Evolutionary conservation across 2,113 vertebrate genomes (phyloP), one percentile per base, ranked within the genome.

Genomic region (Podiceps cristatus): DNA sequence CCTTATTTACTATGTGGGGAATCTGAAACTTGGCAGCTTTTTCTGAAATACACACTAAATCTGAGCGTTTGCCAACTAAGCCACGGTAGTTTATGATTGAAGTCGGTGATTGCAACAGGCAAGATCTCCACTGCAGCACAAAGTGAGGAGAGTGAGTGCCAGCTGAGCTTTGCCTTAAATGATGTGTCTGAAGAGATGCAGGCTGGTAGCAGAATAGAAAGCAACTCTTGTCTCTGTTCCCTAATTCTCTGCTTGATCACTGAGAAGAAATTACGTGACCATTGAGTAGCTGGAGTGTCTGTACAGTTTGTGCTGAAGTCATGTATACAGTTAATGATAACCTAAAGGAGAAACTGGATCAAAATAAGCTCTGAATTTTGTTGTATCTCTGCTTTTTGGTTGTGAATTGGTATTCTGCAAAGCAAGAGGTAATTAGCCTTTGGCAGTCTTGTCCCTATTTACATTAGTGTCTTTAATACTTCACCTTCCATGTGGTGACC

Each of bases 401-500:
- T 91, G 25, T 13, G 3, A 50, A 1, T 15, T 42, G 29, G 3
- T 64, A 3, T 29, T 84, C 40, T 84, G 68, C 40, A 64, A 44
- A 93, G 45, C 31, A 74, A 4, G 69, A 90, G 29, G 20, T 74
- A 6, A 50, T 69, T 27, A 56, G 27, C 35, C 18, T 31, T 47
- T 73, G 29, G 37, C 37, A 90, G 66, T 44, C 23, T 62, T 53
- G 33, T 60, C 33, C 0, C 3, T 27, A 4, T 44, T 78, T 49
- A 12, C 4, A 0, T 16, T 24, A n/a, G 8, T 52, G 12, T 12
- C 27, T 86, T 11, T 72, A 72, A 22, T 69, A 12, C 15, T 64
- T 86, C 33, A 44, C 53, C 22, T 7, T 90, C 28, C 37, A 19
- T 0, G 0, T 68, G 25, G 16, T 2, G 11, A 40, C 40, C 49